A percentile compares a stretch with the other conserved stretches of the same genome.
Conservation (phyloP, 2,888 invertebrate genomes). For the Hanleya hanleyi region DNA sequence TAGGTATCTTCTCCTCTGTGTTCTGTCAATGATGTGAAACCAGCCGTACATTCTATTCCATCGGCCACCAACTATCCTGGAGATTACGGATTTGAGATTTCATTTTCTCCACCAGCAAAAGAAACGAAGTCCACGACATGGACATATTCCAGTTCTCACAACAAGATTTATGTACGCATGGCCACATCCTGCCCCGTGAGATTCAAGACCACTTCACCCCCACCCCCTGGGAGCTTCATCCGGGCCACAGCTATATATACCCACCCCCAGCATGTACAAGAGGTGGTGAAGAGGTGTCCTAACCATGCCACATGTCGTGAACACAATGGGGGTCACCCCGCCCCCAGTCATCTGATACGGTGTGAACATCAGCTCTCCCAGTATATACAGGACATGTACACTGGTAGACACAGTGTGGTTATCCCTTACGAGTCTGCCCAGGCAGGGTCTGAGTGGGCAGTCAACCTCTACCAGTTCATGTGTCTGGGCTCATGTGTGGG, state of each 20-base stretch:
- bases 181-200: neutral
- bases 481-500: slow-evolving; percentile 1
- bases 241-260: neutral
- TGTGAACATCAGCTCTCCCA: neutral
- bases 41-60: slow-evolving; percentile 14
- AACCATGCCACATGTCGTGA: neutral
- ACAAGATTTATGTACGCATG: neutral
- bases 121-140: neutral
- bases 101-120: neutral
- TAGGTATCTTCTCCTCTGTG: too few relatives aligned
- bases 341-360: slow-evolving; percentile 3
- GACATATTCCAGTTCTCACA: neutral
- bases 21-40: too few relatives aligned
- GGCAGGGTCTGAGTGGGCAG: neutral
- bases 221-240: neutral
- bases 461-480: slow-evolving; percentile 6
- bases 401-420: neutral
- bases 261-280: neutral
- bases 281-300: neutral
- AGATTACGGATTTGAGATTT: neutral
- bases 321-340: neutral
- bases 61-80: neutral
- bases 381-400: neutral
- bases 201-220: neutral
- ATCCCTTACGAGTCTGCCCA: neutral